Evolutionary conservation across 2,888 invertebrate species (phyloP), one percentile per base, ranked within the genome.

Genomic region (Drosophila neotestacea): DNA sequence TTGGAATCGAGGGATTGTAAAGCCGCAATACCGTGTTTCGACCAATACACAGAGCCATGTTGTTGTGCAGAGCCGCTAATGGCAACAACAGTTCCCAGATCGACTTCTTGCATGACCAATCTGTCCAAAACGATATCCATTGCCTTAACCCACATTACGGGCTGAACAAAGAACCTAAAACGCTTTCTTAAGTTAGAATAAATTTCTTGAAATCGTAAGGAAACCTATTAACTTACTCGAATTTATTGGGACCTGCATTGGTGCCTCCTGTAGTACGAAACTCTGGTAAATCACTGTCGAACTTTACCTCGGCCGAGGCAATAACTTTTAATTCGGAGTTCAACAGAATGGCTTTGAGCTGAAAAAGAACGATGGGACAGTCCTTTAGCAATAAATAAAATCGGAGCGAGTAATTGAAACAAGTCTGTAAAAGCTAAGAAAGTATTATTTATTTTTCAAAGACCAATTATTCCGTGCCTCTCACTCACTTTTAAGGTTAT

Each of bases 41-140:
- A 95, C 99, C 99, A 99, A 93, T 97, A 99, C 0, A 99, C 96
- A 46, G 98, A 98, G 0, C 99, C 99, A 92, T 99, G 99, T 96
- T 99, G 99, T 97, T 99, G 98, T 4, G 96, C 98, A 72, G 97
- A 96, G 0, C 98, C 99, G 11, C 98, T 97, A 64, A 99, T 93
- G 0, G 97, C 96, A 0, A 94, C 94, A n/a, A 99, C 95, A 73
- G 94, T 95, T 22, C 95, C 94, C 88, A 98, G 96, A 91, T 97
- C 96, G 0, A 97, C 96, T 7, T 97, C 97, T 56, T 95, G 95
- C 3, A 96, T 94, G 36, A 96, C 94, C 36, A 99, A 94, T 70
- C 96, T 95, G 91, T 97, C 97, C 93, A 99, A 93, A 3, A 98
- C 94, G 93, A 98, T 95, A 90, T 99, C 99, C 47, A 99, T 91